Percentiles rank a stretch among this genome's conserved stretches.
phyloP scores from a whole-genome alignment of 1,140 invertebrate species.

The Pseudobourletiella spinata region DNA sequence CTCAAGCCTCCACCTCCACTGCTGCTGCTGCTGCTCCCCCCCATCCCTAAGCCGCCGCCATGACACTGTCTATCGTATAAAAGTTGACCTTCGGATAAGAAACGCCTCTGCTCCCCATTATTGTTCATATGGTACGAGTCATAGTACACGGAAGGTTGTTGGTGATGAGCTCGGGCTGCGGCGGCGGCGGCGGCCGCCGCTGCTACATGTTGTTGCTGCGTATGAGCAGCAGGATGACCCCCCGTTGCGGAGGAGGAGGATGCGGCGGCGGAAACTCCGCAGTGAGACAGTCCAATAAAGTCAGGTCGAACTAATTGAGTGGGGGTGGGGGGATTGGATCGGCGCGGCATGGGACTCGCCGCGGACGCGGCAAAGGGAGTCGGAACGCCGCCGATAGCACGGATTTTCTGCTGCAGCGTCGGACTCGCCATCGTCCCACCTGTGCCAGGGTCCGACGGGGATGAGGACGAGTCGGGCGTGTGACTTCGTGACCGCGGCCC shows the following conservation, averaged over 20 bases:
- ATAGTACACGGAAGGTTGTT: constrained; percentile 33
- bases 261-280: neutral
- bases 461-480: constrained; percentile 57
- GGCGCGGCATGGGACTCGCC: constrained; percentile 57
- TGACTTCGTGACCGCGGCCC: constrained; percentile 50
- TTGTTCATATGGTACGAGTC: constrained; percentile 30
- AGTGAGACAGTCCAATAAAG: constrained; percentile 61
- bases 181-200: no score
- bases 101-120: constrained; percentile 50
- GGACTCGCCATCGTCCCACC: constrained; percentile 54
- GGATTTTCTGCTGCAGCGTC: constrained; percentile 80
- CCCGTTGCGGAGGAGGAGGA: no score
- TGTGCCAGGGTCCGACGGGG: constrained; percentile 45
- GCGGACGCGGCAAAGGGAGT: constrained; percentile 71
- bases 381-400: constrained; percentile 69
- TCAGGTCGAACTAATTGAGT: constrained; percentile 73
- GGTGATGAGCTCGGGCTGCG: constrained; percentile 31
- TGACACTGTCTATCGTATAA: constrained; percentile 52
- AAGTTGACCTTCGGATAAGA: constrained; percentile 74
- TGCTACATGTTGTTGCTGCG: constrained; percentile 37
- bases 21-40: no score
- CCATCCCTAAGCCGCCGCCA: constrained; percentile 45
- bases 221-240: neutral
- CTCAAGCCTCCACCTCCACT: constrained; percentile 47
- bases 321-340: constrained; percentile 79